phyloP scores from a whole-genome alignment of 2,113 vertebrate species.

The Silurus glanis region DNA sequence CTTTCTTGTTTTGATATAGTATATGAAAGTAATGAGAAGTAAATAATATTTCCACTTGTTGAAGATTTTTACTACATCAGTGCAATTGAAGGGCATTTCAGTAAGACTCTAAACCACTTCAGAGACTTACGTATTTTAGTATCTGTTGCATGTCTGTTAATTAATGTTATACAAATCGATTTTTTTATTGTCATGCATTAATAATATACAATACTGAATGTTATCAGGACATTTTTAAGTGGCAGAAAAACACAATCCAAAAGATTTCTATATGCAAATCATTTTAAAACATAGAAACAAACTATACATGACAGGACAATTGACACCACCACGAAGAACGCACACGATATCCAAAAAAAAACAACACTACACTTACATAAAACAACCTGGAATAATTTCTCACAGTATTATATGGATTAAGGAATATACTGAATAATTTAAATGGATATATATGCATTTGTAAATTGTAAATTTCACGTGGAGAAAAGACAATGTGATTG shows the following conservation, averaged over 20 bases:
- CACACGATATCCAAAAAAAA: constrained; percentile 24
- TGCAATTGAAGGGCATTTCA: constrained; percentile 48
- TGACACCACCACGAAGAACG: constrained; percentile 31
- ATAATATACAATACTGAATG: constrained; percentile 17
- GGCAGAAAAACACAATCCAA: constrained; percentile 35
- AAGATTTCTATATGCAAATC: constrained; percentile 27
- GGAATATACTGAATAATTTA: neutral
- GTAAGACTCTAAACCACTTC: constrained; percentile 10
- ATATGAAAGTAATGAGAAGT: constrained; percentile 1
- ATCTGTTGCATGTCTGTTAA: constrained; percentile 11
- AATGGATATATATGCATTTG: neutral
- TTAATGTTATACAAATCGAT: constrained; percentile 20
- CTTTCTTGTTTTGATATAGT: neutral
- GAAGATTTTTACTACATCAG: constrained; percentile 38
- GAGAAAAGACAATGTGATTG: constrained; percentile 18
- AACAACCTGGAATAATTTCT: constrained; percentile 19
- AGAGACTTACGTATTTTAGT: constrained; percentile 40
- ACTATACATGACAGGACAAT: constrained; percentile 40
- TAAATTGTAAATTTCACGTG: neutral
- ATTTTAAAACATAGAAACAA: constrained; percentile 39
- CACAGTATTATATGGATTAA: constrained; percentile 33
- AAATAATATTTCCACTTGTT: constrained; percentile 31
- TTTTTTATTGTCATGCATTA: constrained; percentile 12
- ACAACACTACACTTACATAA: constrained; percentile 5
- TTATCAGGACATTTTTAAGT: constrained; percentile 28